Evolutionary conservation across 2,888 invertebrate species (phyloP).

Genomic region (Falcaria lacertinaria): DNA sequence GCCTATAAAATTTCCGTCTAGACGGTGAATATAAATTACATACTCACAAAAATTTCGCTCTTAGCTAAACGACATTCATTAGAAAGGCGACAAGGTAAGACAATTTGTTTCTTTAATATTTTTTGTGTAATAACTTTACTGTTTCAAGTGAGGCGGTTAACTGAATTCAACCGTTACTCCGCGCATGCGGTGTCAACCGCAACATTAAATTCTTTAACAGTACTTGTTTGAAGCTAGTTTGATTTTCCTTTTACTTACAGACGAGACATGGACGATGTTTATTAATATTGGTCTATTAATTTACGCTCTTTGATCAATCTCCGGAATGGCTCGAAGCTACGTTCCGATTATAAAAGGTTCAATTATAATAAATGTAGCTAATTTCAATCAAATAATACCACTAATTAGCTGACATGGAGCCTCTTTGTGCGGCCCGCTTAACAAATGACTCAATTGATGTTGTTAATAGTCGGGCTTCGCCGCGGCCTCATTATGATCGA

Average conservation of each 20-base stretch:
- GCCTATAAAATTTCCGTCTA: too few relatives aligned
- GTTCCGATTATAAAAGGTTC: constrained; percentile 58
- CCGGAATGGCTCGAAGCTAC: constrained; percentile 48
- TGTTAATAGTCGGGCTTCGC: constrained; percentile 59
- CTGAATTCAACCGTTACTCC: constrained; percentile 51
- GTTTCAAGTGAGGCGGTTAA: constrained; percentile 41
- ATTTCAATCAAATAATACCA: constrained; percentile 76
- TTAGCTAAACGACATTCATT: constrained; percentile 1
- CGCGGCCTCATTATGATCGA: constrained; percentile 44
- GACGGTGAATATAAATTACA: too few relatives aligned
- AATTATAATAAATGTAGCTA: constrained; percentile 72
- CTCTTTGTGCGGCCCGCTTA: constrained; percentile 67
- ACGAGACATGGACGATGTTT: constrained; percentile 26
- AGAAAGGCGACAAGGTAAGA: constrained; percentile 14
- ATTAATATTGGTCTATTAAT: constrained; percentile 57
- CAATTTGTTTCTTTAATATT: constrained; percentile 28
- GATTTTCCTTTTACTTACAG: constrained; percentile 18
- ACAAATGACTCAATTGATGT: constrained; percentile 74
- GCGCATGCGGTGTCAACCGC: constrained; percentile 62
- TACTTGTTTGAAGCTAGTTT: constrained; percentile 21
- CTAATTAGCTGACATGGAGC: constrained; percentile 71
- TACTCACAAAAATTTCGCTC: neutral
- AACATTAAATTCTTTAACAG: constrained; percentile 44
- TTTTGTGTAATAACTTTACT: constrained; percentile 43
- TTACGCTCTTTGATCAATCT: constrained; percentile 55